A percentile compares a stretch with the other conserved stretches of the same genome.
Conservation (phyloP, 1,140 invertebrate species). For the Drosophila aff. region DNA sequence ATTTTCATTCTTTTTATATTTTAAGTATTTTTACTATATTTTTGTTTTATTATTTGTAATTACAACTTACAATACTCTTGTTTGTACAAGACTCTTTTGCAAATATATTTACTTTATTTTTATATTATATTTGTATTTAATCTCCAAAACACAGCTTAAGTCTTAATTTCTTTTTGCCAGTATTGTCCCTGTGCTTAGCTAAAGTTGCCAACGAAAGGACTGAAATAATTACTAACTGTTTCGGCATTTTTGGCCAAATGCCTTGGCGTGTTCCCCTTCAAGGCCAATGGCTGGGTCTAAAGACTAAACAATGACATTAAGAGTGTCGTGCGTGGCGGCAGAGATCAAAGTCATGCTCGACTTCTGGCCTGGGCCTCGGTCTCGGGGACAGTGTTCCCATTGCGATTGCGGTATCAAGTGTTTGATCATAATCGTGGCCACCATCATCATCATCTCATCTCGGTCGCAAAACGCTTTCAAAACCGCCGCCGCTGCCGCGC, state of each 20-base stretch:
- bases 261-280: constrained; percentile 5
- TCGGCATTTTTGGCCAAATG: constrained; percentile 32
- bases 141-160: no score
- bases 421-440: constrained; percentile 75
- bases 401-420: constrained; percentile 53
- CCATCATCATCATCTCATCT: constrained; percentile 40
- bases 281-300: constrained; percentile 30
- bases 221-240: constrained; percentile 31
- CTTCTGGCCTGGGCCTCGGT: constrained; percentile 16
- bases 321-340: constrained; percentile 72
- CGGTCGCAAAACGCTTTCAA: constrained; percentile 66
- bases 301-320: constrained; percentile 36
- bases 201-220: background rate
- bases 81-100: no score
- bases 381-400: constrained; percentile 35
- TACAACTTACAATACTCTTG: no score
- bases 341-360: constrained; percentile 59
- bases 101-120: background rate
- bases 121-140: background rate
- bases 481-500: constrained; percentile 62
- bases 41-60: no score
- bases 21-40: no score
- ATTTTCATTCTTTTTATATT: no score
- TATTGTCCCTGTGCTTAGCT: background rate
- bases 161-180: background rate